These are phyloP conservation scores for Ficedula albicollis DNA, from an alignment of 2,797 vertebrate species.

Conservation along the genomic window DNA sequence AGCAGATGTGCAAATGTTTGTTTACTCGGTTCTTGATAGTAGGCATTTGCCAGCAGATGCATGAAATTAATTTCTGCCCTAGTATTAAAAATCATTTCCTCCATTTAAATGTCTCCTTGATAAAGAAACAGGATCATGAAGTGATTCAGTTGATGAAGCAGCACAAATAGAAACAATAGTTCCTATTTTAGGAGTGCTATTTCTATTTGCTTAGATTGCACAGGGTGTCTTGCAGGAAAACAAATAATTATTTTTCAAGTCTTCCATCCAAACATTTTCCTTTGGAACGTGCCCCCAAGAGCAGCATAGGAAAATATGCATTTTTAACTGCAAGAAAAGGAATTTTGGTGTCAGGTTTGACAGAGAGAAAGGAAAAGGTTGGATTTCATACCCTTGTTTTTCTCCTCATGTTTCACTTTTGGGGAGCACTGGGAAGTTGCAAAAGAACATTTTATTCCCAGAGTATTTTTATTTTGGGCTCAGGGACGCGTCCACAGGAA, in stretches of 20 bases:
- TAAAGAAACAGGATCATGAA: constrained; percentile 61
- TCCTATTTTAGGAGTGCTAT: constrained; percentile 50
- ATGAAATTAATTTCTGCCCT: constrained; percentile 74
- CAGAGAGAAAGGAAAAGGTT: not conserved
- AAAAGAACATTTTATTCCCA: not conserved
- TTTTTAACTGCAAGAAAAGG: not conserved
- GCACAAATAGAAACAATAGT: constrained; percentile 59
- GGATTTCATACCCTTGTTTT: not conserved
- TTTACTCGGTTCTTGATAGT: constrained; percentile 58
- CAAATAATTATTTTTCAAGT: constrained; percentile 64
- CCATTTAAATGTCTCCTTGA: constrained; percentile 67
- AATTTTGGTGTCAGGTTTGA: not conserved
- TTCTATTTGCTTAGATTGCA: constrained; percentile 60
- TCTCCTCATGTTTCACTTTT: fast-evolving
- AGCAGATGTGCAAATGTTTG: constrained; percentile 70
- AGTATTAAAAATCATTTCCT: constrained; percentile 72
- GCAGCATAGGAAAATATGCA: not conserved
- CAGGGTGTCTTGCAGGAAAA: constrained; percentile 43
- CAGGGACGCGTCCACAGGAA: not conserved
- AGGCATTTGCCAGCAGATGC: constrained; percentile 71
- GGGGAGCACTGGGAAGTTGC: not conserved
- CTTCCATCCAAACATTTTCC: constrained; percentile 52
- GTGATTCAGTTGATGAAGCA: constrained; percentile 57
- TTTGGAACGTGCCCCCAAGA: constrained; percentile 1
- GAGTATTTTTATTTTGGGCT: not conserved